Conservation (phyloP, 2,113 vertebrate genomes). For the Clarias batrachus region DNA sequence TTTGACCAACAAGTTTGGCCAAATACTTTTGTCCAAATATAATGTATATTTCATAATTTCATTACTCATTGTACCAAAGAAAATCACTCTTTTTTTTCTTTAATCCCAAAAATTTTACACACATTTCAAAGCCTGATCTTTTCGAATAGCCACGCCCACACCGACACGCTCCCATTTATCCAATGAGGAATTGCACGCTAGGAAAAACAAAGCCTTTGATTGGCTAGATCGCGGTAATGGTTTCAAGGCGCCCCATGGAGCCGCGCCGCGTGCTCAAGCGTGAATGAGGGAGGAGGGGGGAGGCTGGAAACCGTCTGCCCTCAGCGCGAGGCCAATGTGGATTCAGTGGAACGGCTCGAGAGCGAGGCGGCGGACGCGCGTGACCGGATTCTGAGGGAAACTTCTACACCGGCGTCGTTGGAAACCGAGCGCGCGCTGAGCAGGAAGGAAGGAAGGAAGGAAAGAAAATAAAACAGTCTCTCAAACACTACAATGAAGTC, state of each 20-base stretch:
- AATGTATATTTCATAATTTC: background rate
- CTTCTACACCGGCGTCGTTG: background rate
- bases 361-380: slow-evolving; percentile 12
- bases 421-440: background rate
- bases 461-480: background rate
- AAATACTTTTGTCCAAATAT: no score
- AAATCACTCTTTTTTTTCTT: background rate
- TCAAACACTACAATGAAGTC: slow-evolving; percentile 17
- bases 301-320: slow-evolving; percentile 61
- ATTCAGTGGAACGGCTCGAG: slow-evolving; percentile 47
- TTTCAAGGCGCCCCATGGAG: slow-evolving; percentile 64
- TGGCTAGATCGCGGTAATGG: slow-evolving; percentile 52
- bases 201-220: slow-evolving; percentile 61
- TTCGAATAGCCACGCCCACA: slow-evolving; percentile 51
- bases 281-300: slow-evolving; percentile 58
- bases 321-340: slow-evolving; percentile 48
- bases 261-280: background rate
- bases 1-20: no score
- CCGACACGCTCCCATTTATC: slow-evolving; percentile 35
- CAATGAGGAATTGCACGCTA: slow-evolving; percentile 52
- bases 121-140: background rate
- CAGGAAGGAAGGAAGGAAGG: background rate
- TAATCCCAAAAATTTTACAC: background rate
- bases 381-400: background rate
- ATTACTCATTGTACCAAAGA: background rate